Evolutionary conservation across 2,888 invertebrate species (phyloP).

Genomic region (Danaus chrysippus): DNA sequence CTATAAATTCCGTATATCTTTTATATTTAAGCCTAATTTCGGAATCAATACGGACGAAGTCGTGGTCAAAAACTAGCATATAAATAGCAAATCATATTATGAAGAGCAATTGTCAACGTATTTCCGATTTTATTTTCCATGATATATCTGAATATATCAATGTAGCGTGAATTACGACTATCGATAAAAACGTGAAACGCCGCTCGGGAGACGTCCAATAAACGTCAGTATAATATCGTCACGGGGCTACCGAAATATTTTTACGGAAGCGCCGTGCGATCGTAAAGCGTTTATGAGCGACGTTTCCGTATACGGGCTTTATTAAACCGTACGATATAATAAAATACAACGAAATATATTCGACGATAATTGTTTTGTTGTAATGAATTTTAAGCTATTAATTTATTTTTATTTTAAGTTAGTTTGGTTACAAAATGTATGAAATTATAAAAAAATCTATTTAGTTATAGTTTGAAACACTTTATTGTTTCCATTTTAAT

Average conservation of each 20-base stretch:
- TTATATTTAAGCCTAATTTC: too few species aligned
- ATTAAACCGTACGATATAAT: slow-evolving; percentile 53
- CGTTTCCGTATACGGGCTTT: slow-evolving; percentile 46
- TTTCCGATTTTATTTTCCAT: slow-evolving; percentile 18
- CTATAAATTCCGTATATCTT: too few species aligned
- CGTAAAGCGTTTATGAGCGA: slow-evolving; percentile 70
- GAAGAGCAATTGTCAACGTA: not conserved
- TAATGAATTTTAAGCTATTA: not conserved
- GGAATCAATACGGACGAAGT: too few species aligned
- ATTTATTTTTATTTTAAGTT: not conserved
- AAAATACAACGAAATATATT: slow-evolving; percentile 25
- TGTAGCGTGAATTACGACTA: slow-evolving; percentile 39
- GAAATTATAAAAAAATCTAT: not conserved
- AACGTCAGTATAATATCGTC: slow-evolving; percentile 46
- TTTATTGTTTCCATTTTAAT: too few species aligned
- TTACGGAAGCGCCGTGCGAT: slow-evolving; percentile 67
- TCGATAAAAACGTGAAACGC: slow-evolving; percentile 47
- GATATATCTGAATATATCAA: slow-evolving; percentile 18
- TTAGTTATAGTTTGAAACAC: too few species aligned
- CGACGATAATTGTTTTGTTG: slow-evolving; percentile 16
- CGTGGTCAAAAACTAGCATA: too few species aligned
- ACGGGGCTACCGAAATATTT: slow-evolving; percentile 61
- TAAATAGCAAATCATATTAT: not conserved
- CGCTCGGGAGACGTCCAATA: slow-evolving; percentile 39
- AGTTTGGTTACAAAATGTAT: too few species aligned